phyloP scores from a whole-genome alignment of 2,797 vertebrate species.

The Anolis apletophallus region DNA sequence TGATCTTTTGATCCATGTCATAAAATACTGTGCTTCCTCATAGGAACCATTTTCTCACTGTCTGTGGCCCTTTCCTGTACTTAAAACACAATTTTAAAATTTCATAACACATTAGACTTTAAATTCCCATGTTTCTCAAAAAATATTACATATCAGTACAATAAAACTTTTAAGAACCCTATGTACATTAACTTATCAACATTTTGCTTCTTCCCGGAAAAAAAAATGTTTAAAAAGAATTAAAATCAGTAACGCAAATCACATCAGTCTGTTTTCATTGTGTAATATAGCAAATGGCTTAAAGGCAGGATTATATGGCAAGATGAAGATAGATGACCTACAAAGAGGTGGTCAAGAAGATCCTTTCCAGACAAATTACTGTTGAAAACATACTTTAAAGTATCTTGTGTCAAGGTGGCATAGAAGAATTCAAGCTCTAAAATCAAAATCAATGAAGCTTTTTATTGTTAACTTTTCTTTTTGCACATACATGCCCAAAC shows the following conservation, averaged over 20 bases:
- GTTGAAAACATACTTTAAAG: slow-evolving; percentile 64
- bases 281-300: slow-evolving; percentile 40
- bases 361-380: slow-evolving; percentile 57
- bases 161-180: slow-evolving; percentile 32
- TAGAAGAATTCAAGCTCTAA: slow-evolving; percentile 26
- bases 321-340: slow-evolving; percentile 48
- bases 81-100: slow-evolving; percentile 67
- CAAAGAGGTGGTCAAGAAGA: slow-evolving; percentile 55
- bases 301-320: slow-evolving; percentile 46
- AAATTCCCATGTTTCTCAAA: slow-evolving; percentile 42
- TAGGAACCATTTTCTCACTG: slow-evolving; percentile 73
- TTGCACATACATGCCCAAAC: slow-evolving; percentile 42
- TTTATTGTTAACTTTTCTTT: slow-evolving; percentile 40
- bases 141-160: slow-evolving; percentile 12
- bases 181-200: slow-evolving; percentile 38
- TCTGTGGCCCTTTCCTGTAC: slow-evolving; percentile 73
- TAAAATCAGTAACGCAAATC: slow-evolving; percentile 61
- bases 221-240: slow-evolving; percentile 39
- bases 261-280: slow-evolving; percentile 66
- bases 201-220: slow-evolving; percentile 44
- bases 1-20: not conserved
- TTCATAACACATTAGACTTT: slow-evolving; percentile 53
- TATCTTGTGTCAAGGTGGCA: slow-evolving; percentile 45
- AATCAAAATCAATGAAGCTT: slow-evolving; percentile 56
- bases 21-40: slow-evolving; percentile 73